phyloP scores from a whole-genome alignment of 2,888 invertebrate species.

The Liposcelis brunnea region DNA sequence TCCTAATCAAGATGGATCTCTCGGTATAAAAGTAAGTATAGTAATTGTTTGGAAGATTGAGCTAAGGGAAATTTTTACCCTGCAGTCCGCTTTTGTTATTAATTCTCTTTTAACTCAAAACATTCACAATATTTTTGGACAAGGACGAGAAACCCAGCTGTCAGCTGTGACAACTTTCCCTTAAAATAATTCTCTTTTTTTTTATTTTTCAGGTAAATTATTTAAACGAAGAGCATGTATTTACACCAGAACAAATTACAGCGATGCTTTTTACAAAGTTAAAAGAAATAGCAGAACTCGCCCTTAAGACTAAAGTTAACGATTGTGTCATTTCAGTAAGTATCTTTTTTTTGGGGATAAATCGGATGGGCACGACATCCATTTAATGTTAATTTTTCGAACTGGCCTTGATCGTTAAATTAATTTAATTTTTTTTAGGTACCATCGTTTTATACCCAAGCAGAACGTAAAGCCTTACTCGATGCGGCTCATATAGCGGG shows the following conservation, averaged over 20 bases:
- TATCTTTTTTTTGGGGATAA: too few relatives aligned
- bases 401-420: too few relatives aligned
- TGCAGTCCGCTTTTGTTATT: not conserved
- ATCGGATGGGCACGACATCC: too few relatives aligned
- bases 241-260: constrained; percentile 85
- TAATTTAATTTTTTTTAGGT: constrained; percentile 26
- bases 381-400: not conserved
- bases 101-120: too few relatives aligned
- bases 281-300: constrained; percentile 74
- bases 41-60: too few relatives aligned
- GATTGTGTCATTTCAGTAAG: constrained; percentile 82
- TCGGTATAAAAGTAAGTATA: constrained; percentile 65
- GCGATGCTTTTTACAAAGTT: constrained; percentile 95
- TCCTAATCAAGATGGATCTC: constrained; percentile 56
- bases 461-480: constrained; percentile 77
- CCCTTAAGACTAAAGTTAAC: constrained; percentile 77
- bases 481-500: constrained; percentile 87
- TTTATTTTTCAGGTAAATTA: constrained; percentile 48
- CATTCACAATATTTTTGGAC: too few relatives aligned
- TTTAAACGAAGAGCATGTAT: constrained; percentile 66
- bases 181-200: constrained; percentile 4
- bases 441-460: constrained; percentile 89
- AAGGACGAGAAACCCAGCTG: too few relatives aligned
- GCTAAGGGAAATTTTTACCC: not conserved
- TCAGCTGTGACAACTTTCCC: not conserved